A percentile compares a stretch with the other conserved stretches of the same genome.
Conservation (phyloP, 1,140 invertebrate genomes). For the Drosophila rhopaloa region DNA sequence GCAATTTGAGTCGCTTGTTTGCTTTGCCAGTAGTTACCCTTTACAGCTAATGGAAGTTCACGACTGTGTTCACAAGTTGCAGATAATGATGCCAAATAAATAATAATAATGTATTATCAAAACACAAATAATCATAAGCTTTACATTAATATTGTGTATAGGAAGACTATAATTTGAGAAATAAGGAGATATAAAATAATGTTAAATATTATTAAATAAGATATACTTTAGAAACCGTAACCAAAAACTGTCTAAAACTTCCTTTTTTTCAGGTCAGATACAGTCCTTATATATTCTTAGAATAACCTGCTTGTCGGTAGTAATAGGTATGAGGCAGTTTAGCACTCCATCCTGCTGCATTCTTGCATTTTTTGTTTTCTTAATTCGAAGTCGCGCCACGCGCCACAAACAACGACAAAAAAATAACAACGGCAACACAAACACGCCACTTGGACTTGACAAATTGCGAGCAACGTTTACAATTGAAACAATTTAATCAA, state of each 20-base stretch:
- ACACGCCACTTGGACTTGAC: constrained; percentile 73
- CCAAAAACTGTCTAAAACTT: too few relatives aligned
- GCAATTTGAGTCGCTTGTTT: constrained; percentile 51
- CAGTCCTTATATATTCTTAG: too few relatives aligned
- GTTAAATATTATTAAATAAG: too few relatives aligned
- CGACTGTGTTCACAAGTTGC: neutral
- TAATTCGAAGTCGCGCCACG: constrained; percentile 54
- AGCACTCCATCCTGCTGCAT: neutral
- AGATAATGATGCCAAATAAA: neutral
- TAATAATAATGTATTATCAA: too few relatives aligned
- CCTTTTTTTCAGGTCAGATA: too few relatives aligned
- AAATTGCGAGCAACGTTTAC: constrained; percentile 74
- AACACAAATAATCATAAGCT: too few relatives aligned
- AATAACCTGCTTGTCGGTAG: too few relatives aligned
- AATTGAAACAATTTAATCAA: constrained; percentile 81
- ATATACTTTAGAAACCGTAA: too few relatives aligned
- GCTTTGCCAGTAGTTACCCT: constrained; percentile 13
- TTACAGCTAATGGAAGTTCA: neutral
- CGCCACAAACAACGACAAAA: constrained; percentile 38
- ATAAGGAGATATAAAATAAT: too few relatives aligned
- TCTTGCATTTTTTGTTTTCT: constrained; percentile 40
- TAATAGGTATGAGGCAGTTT: constrained; percentile 1
- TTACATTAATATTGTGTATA: too few relatives aligned
- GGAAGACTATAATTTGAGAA: too few relatives aligned
- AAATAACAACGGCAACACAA: constrained; percentile 42